Conservation (phyloP, 2,888 invertebrate genomes). For the Tenthredo scrophulariae region DNA sequence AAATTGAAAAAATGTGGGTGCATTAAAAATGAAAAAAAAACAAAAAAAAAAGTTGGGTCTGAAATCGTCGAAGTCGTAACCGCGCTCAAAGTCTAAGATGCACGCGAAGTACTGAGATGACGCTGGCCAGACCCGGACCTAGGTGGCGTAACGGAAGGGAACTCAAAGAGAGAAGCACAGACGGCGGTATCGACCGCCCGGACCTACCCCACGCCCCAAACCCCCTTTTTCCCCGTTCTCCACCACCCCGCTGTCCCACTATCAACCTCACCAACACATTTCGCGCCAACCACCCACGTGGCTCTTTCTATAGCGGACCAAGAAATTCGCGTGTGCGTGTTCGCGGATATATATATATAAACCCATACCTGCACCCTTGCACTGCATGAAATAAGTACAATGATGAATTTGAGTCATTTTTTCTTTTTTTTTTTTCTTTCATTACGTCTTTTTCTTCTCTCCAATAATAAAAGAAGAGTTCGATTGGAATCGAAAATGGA, state of each 20-base stretch:
- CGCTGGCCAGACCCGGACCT: constrained; percentile 73
- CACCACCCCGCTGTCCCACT: constrained; percentile 49
- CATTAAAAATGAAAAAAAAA: neutral
- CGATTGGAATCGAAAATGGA: too few relatives aligned
- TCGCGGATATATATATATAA: neutral
- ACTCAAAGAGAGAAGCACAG: constrained; percentile 78
- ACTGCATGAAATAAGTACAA: too few relatives aligned
- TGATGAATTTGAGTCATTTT: too few relatives aligned
- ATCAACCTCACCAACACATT: constrained; percentile 51
- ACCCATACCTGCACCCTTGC: neutral
- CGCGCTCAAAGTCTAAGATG: constrained; percentile 52
- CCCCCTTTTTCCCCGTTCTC: constrained; percentile 74
- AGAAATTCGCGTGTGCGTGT: constrained; percentile 18
- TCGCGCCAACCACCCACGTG: constrained; percentile 50
- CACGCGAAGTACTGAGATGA: constrained; percentile 61
- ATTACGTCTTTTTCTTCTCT: neutral
- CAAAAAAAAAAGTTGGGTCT: neutral
- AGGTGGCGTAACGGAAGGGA: constrained; percentile 74
- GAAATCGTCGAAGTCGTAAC: constrained; percentile 29
- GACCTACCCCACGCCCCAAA: constrained; percentile 79
- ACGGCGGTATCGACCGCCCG: constrained; percentile 84
- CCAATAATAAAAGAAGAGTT: too few relatives aligned
- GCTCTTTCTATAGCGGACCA: neutral
- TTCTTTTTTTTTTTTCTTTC: neutral
- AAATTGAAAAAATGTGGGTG: too few relatives aligned